phyloP scores from a whole-genome alignment of 2,113 vertebrate genomes.

The Mungos mungo region DNA sequence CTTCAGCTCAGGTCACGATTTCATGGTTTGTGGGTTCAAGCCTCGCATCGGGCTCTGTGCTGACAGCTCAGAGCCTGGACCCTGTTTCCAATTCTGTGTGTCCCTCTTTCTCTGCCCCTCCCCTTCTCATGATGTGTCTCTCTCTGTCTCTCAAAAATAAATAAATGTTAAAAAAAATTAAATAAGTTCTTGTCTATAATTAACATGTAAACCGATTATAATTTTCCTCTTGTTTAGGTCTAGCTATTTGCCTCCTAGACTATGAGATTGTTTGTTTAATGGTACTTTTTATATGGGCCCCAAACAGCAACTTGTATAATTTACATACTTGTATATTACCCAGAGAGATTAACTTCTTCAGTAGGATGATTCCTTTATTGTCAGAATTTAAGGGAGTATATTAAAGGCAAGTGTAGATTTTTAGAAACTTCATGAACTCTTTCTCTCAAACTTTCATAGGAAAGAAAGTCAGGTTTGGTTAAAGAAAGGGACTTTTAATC shows the following conservation, averaged over 20 bases:
- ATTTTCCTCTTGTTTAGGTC: neutral
- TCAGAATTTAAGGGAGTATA: conserved; percentile 11
- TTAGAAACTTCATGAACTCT: conserved; percentile 24
- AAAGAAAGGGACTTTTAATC: conserved; percentile 55
- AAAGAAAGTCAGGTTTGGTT: conserved; percentile 54
- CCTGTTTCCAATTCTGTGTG: too few species aligned
- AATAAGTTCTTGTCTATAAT: neutral
- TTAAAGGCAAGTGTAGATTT: conserved; percentile 3
- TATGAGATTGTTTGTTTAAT: conserved; percentile 23
- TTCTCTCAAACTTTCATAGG: conserved; percentile 40
- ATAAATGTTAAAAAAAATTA: neutral
- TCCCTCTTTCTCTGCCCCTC: too few species aligned
- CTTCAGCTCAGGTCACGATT: too few species aligned
- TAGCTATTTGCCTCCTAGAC: neutral
- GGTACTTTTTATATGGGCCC: neutral
- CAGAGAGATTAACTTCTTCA: conserved; percentile 32
- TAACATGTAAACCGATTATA: neutral
- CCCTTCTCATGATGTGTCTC: too few species aligned
- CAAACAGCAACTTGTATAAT: conserved; percentile 18
- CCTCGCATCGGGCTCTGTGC: too few species aligned
- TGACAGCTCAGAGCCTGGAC: too few species aligned
- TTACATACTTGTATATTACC: neutral
- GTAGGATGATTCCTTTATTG: neutral
- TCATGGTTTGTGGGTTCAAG: too few species aligned
- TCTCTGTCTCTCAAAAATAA: too few species aligned